These are phyloP conservation scores for Axinella damicornis DNA, from an alignment of 37 sponge, comb jelly and placozoan genomes.

Conservation along the genomic window DNA sequence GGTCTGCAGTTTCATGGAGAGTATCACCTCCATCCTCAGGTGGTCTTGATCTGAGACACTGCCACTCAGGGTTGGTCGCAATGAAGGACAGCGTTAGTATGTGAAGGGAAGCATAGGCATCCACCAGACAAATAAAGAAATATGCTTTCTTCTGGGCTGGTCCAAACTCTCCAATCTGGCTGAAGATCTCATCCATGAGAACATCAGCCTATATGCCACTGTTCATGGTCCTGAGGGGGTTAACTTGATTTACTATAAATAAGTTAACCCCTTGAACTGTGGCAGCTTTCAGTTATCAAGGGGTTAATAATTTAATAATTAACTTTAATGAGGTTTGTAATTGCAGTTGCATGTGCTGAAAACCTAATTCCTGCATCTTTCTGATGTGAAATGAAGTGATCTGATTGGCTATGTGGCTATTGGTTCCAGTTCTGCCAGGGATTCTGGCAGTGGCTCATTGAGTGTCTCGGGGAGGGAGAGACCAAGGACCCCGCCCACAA, in stretches of 20 bases:
- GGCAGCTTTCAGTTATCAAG: too few relatives aligned
- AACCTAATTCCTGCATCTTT: too few relatives aligned
- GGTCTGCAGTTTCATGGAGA: neutral
- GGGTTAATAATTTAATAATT: too few relatives aligned
- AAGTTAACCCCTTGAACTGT: too few relatives aligned
- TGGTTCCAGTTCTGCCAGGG: slow-evolving; percentile 48
- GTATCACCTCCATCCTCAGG: neutral
- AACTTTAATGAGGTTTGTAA: too few relatives aligned
- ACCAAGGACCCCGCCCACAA: slow-evolving; percentile 34
- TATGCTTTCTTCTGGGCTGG: slow-evolving; percentile 33
- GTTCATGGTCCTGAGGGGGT: neutral
- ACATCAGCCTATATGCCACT: slow-evolving; percentile 50
- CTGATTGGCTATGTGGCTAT: too few relatives aligned
- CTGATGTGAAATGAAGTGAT: too few relatives aligned
- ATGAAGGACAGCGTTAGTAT: slow-evolving; percentile 27
- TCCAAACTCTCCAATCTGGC: slow-evolving; percentile 58
- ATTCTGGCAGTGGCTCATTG: slow-evolving; percentile 56
- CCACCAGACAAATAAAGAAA: neutral
- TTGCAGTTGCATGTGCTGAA: too few relatives aligned
- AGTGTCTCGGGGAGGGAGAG: slow-evolving; percentile 78
- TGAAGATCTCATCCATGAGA: slow-evolving; percentile 47
- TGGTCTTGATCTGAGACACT: neutral
- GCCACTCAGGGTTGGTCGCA: slow-evolving; percentile 44
- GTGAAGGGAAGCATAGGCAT: slow-evolving; percentile 2
- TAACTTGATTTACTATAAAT: too few relatives aligned